phyloP scores from a whole-genome alignment of 2,113 vertebrate genomes.

The Rhinoptilus africanus region DNA sequence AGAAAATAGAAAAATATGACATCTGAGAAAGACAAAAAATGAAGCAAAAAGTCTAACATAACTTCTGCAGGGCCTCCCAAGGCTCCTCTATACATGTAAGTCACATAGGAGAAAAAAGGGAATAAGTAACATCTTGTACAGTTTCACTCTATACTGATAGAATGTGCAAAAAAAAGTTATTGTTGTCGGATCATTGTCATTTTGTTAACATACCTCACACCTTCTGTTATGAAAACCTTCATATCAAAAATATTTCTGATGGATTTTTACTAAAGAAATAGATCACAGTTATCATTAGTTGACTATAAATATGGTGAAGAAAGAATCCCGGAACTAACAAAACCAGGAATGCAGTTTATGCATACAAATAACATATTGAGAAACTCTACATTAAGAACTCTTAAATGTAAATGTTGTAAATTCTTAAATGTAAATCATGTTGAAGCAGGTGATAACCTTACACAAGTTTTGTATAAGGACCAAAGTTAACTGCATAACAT shows the following conservation, averaged over 20 bases:
- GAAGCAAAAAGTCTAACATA: not conserved
- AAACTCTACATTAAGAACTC: not conserved
- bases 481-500: not conserved
- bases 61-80: not conserved
- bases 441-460: not conserved
- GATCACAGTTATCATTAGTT: not conserved
- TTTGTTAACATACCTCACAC: not conserved
- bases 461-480: not conserved
- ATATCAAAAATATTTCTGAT: not conserved
- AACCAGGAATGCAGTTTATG: not conserved
- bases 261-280: not conserved
- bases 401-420: too few relatives aligned
- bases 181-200: not conserved
- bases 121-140: not conserved
- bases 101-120: accelerated
- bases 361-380: not conserved
- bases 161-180: not conserved
- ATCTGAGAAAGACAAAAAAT: not conserved
- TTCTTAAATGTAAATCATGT: not conserved
- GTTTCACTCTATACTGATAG: not conserved
- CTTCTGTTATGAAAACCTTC: not conserved
- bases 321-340: not conserved
- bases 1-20: not conserved
- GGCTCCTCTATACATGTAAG: not conserved
- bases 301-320: not conserved